A percentile compares a stretch with the other conserved stretches of the same genome.
Conservation (phyloP, 2,113 vertebrate species). For the Anolis sagrei region DNA sequence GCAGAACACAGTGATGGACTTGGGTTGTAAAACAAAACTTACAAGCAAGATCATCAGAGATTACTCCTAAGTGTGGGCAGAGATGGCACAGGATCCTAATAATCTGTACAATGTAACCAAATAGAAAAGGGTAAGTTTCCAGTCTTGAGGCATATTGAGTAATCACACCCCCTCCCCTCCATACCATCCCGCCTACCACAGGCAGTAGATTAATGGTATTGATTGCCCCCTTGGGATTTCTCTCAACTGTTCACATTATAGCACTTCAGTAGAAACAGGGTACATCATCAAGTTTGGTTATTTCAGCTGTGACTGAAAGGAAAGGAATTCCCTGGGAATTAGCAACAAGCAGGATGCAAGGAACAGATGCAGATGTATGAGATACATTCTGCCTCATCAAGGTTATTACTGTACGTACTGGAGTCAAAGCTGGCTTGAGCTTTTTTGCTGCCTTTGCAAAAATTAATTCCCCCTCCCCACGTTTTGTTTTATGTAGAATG, state of each 20-base stretch:
- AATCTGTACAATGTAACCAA: background rate
- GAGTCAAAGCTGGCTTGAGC: constrained; percentile 3
- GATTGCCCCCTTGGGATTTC: constrained; percentile 13
- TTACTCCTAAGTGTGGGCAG: background rate
- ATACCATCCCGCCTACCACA: constrained; percentile 1
- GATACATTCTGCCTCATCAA: constrained; percentile 12
- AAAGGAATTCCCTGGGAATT: constrained; percentile 33
- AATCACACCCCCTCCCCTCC: background rate
- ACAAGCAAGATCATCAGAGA: background rate
- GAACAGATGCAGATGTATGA: background rate
- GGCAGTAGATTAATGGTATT: constrained; percentile 23
- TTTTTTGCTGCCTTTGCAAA: constrained; percentile 28
- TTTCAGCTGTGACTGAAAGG: constrained; percentile 36
- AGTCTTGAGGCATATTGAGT: background rate
- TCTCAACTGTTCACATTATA: constrained; percentile 25
- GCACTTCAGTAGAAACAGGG: constrained; percentile 11
- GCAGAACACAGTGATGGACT: background rate
- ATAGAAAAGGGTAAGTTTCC: background rate
- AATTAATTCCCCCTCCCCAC: constrained; percentile 12
- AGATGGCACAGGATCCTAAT: background rate
- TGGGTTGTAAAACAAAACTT: background rate
- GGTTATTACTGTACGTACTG: constrained; percentile 29
- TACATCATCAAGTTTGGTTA: background rate
- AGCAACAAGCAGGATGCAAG: background rate
- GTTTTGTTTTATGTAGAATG: background rate